phyloP scores from a whole-genome alignment of 2,797 vertebrate species.

The Ptychadena robeensis region DNA sequence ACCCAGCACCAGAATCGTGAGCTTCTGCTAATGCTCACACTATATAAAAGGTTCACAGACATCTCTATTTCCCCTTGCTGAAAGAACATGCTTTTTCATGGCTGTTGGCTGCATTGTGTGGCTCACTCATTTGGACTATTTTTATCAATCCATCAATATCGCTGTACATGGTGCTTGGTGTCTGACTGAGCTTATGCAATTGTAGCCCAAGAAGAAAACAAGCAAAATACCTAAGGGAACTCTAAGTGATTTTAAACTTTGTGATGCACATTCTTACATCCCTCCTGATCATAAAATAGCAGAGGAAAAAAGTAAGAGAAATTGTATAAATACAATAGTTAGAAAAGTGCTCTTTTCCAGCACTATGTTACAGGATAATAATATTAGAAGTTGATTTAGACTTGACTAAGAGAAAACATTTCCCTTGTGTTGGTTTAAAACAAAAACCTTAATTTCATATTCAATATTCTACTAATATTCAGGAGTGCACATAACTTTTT shows the following conservation, averaged over 20 bases:
- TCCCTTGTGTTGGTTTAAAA: too few species aligned
- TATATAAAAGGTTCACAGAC: constrained; percentile 41
- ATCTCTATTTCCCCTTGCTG: constrained; percentile 29
- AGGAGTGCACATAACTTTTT: too few species aligned
- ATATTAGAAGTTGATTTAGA: too few species aligned
- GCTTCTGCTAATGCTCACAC: constrained; percentile 34
- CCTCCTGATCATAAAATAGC: constrained; percentile 19
- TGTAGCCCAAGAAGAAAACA: constrained; percentile 44
- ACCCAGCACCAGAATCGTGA: constrained; percentile 18
- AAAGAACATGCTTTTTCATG: constrained; percentile 46
- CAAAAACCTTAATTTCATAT: too few species aligned
- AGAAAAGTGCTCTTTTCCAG: not conserved
- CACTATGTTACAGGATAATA: too few species aligned
- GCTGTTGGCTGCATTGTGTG: constrained; percentile 42
- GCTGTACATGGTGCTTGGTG: constrained; percentile 44
- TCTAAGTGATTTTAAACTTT: constrained; percentile 55
- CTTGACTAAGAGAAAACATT: too few species aligned
- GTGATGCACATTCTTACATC: constrained; percentile 20
- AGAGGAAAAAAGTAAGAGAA: not conserved
- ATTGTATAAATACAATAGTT: not conserved
- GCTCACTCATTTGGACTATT: constrained; percentile 53
- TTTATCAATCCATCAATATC: constrained; percentile 56
- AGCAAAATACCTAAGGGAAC: constrained; percentile 49
- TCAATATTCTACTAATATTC: too few species aligned
- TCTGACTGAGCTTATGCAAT: constrained; percentile 47